Evolutionary conservation across 2,888 invertebrate species (phyloP), one percentile per base, ranked within the genome.

Genomic region (Lasioglossum oenotherae): DNA sequence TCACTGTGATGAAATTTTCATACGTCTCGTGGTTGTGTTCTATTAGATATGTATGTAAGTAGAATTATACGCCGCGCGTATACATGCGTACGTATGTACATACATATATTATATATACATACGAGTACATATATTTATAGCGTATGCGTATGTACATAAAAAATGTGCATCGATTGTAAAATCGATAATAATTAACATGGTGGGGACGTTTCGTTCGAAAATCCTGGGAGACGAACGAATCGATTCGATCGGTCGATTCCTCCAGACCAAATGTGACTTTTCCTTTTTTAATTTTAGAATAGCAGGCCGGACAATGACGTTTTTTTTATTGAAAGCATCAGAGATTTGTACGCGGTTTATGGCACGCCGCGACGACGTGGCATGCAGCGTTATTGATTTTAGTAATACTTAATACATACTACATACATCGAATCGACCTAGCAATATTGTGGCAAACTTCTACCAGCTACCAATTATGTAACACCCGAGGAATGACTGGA

Each of bases 311-410:
- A 41, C 49, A 81, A 38, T 78, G 74, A 81, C 74, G 46, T 84
- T 80, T 78, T 84, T 80, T 78, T 53, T 83, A 82, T 82, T 78
- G 73, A 82, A 76, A 57, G 73, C 64, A 57, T 71, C n/a, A 23
- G 16, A 60, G 23, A 88, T 84, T 73, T 74, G 84, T 82, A 74
- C 72, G 71, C 71, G 78, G 79, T 87, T 85, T 81, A 75, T 49
- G 69, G 23, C 23, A 69, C 23, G 69, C 8, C 23, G 78, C 72
- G 74, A 78, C 72, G 83, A 80, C 80, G 84, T 80, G 73, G 81
- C 82, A 83, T 74, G 74, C 35, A 78, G 87, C 84, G 79, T 88
- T 91, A 91, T 91, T 91, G 91, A 91, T 91, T 89, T 91, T 82
- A 74, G 81, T 87, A 85, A 81, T 85, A 80, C 81, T 85, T 87